Conservation (phyloP, 2,113 vertebrate genomes). For the Mugil cephalus region DNA sequence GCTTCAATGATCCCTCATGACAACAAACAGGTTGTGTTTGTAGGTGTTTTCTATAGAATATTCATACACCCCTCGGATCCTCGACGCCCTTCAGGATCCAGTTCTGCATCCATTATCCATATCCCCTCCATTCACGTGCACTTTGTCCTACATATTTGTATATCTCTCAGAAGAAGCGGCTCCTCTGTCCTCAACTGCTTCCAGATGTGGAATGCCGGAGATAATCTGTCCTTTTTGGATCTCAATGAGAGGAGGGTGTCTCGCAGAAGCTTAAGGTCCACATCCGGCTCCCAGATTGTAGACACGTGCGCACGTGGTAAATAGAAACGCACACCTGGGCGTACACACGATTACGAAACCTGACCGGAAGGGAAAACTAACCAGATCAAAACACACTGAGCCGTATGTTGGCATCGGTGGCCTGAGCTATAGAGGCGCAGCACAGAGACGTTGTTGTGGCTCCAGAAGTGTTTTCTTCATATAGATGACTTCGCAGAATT, state of each 20-base stretch:
- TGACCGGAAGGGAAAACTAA: neutral
- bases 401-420: no score
- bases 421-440: no score
- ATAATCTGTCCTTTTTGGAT: slow-evolving; percentile 69
- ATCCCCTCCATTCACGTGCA: slow-evolving; percentile 56
- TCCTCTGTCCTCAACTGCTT: slow-evolving; percentile 56
- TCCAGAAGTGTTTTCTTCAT: no score
- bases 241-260: slow-evolving; percentile 52
- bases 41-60: neutral
- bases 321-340: neutral
- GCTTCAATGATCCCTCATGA: no score
- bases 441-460: no score
- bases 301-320: slow-evolving; percentile 1
- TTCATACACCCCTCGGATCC: neutral
- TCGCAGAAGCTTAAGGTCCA: slow-evolving; percentile 34
- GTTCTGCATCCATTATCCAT: slow-evolving; percentile 7
- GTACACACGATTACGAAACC: neutral
- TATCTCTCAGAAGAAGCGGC: slow-evolving; percentile 66
- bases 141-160: slow-evolving; percentile 78
- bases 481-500: no score
- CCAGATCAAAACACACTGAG: neutral
- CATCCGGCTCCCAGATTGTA: slow-evolving; percentile 32
- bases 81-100: slow-evolving; percentile 6
- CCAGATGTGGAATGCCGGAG: slow-evolving; percentile 75
- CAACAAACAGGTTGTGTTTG: no score